Conservation (phyloP, 2,113 vertebrate genomes). For the Phaethon lepturus region DNA sequence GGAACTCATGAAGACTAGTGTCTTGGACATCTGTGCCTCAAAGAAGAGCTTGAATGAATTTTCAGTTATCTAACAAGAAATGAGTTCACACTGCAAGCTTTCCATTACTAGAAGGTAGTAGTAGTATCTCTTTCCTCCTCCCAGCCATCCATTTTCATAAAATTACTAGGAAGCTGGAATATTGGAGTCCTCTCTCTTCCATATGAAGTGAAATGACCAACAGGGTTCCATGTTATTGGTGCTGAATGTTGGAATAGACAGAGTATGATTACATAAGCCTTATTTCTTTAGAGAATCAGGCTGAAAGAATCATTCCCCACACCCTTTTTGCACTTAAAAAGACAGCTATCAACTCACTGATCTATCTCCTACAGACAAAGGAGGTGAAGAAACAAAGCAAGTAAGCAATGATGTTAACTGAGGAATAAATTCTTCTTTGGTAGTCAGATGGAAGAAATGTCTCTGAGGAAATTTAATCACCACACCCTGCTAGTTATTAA, state of each 20-base stretch:
- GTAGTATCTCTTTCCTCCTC: not conserved
- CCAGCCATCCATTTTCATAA: not conserved
- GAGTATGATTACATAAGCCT: not conserved
- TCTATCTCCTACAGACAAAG: not conserved
- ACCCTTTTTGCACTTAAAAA: not conserved
- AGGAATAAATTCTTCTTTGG: conserved; percentile 23
- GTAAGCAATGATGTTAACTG: not conserved
- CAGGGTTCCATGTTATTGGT: not conserved
- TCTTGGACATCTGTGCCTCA: not conserved
- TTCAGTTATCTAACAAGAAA: not conserved
- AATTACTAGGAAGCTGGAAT: not conserved
- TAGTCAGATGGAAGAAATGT: conserved; percentile 7
- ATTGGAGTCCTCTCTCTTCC: not conserved
- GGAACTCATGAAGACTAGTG: not conserved
- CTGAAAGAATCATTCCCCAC: not conserved
- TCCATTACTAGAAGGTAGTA: not conserved
- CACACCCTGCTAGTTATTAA: conserved; percentile 44
- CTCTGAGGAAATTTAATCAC: conserved; percentile 28
- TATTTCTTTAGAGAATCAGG: not conserved
- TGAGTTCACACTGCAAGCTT: not conserved
- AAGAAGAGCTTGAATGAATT: not conserved
- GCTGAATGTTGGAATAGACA: not conserved
- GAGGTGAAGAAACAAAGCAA: not conserved
- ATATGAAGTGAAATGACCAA: not conserved
- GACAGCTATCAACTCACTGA: not conserved